Percentiles rank a stretch among this genome's conserved stretches.
Evolutionary conservation across 1,140 invertebrate species (phyloP).

Genomic region (Lamellibrachia luymesi): DNA sequence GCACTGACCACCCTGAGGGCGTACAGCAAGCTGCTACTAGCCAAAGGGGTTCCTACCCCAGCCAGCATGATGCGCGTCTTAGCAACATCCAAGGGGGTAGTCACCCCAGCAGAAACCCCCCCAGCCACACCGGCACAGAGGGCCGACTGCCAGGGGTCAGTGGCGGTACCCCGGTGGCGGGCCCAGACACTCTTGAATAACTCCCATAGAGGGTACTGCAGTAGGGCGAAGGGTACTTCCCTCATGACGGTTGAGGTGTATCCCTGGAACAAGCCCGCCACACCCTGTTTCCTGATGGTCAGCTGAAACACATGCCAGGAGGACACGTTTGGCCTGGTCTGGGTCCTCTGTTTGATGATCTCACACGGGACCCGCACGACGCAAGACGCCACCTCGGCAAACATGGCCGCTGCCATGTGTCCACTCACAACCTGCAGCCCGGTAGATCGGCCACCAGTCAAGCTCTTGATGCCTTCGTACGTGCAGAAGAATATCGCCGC

Average conservation of each 20-base stretch:
- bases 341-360: conserved; percentile 90
- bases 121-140: conserved; percentile 73
- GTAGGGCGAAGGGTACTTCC: conserved; percentile 92
- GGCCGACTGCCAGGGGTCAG: conserved; percentile 71
- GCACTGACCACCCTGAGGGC: not conserved
- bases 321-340: conserved; percentile 64
- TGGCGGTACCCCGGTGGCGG: conserved; percentile 56
- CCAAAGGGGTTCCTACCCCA: conserved; percentile 56
- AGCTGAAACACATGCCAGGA: conserved; percentile 64
- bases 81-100: conserved; percentile 97
- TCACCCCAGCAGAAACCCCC: conserved; percentile 85
- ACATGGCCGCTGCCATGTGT: conserved; percentile 79
- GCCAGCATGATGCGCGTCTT: conserved; percentile 69
- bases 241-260: conserved; percentile 84
- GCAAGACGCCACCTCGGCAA: conserved; percentile 79
- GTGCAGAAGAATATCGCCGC: conserved; percentile 88
- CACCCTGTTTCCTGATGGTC: conserved; percentile 60
- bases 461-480: conserved; percentile 80
- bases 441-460: conserved; percentile 47
- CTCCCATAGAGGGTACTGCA: conserved; percentile 96
- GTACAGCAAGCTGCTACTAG: not conserved
- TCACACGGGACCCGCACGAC: conserved; percentile 90
- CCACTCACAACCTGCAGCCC: conserved; percentile 58
- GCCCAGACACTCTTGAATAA: conserved; percentile 68
- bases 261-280: conserved; percentile 81